phyloP scores from a whole-genome alignment of 2,888 invertebrate species.

The Zaprionus obscuricornis region DNA sequence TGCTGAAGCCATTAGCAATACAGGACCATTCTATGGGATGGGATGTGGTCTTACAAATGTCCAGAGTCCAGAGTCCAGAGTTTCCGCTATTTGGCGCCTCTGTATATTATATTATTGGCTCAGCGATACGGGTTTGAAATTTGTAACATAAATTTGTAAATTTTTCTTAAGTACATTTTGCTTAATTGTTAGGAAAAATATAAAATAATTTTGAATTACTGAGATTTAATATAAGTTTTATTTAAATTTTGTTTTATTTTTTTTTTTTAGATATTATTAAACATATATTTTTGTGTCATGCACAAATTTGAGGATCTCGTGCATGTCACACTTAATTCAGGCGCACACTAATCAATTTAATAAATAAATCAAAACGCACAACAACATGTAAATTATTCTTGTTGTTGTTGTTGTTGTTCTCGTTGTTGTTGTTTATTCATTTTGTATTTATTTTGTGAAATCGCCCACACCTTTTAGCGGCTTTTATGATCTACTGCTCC shows the following conservation, averaged over 20 bases:
- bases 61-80: too few species aligned
- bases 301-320: conserved; percentile 35
- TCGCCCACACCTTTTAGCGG: conserved; percentile 78
- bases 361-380: conserved; percentile 56
- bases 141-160: too few species aligned
- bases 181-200: too few species aligned
- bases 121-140: too few species aligned
- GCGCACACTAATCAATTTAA: conserved; percentile 65
- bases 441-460: conserved; percentile 51
- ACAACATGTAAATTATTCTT: conserved; percentile 20
- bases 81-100: too few species aligned
- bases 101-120: too few species aligned
- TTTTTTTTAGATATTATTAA: conserved; percentile 45
- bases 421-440: conserved; percentile 32
- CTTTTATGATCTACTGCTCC: conserved; percentile 71
- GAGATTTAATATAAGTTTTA: too few species aligned
- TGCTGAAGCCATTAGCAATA: too few species aligned
- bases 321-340: conserved; percentile 22
- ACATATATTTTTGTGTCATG: conserved; percentile 48
- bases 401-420: conserved; percentile 24
- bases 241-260: background rate
- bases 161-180: too few species aligned
- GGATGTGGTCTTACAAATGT: too few species aligned
- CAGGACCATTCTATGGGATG: too few species aligned
- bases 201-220: too few species aligned